Evolutionary conservation across 2,113 vertebrate species (phyloP).

Genomic region (Notarius quadriscutis): DNA sequence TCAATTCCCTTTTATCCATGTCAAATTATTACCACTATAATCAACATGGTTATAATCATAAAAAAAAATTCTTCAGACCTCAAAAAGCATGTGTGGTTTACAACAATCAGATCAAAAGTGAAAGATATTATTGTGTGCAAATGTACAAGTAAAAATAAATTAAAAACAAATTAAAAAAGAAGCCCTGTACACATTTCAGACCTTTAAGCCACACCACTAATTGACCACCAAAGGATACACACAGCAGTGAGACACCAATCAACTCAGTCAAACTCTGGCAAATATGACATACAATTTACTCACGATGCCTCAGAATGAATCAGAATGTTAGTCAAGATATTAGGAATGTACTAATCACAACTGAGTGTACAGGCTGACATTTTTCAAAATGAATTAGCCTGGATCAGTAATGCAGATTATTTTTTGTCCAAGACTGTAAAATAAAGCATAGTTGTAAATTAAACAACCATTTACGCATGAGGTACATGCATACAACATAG

Average conservation of each 20-base stretch:
- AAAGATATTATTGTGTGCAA: conserved; percentile 61
- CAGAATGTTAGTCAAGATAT: background rate
- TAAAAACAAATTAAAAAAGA: conserved; percentile 28
- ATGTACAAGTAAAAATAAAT: conserved; percentile 43
- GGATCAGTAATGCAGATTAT: conserved; percentile 12
- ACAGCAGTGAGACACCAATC: background rate
- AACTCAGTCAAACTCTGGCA: background rate
- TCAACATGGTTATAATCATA: conserved; percentile 39
- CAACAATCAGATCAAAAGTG: conserved; percentile 50
- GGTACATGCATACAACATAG: background rate
- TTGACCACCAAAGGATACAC: background rate
- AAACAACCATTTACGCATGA: background rate
- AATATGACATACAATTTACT: background rate
- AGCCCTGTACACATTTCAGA: background rate
- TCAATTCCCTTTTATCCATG: conserved; percentile 71
- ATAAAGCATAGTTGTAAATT: background rate
- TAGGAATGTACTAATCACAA: background rate
- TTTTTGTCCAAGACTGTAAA: background rate
- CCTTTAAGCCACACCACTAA: background rate
- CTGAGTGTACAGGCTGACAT: background rate
- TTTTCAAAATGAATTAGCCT: background rate
- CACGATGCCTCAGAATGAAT: background rate
- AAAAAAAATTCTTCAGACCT: conserved; percentile 44
- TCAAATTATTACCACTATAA: conserved; percentile 43
- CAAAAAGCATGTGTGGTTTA: conserved; percentile 35